These are phyloP conservation scores for Pristionchus mayeri DNA, from an alignment of 2,888 invertebrate genomes.

Conservation along the genomic window DNA sequence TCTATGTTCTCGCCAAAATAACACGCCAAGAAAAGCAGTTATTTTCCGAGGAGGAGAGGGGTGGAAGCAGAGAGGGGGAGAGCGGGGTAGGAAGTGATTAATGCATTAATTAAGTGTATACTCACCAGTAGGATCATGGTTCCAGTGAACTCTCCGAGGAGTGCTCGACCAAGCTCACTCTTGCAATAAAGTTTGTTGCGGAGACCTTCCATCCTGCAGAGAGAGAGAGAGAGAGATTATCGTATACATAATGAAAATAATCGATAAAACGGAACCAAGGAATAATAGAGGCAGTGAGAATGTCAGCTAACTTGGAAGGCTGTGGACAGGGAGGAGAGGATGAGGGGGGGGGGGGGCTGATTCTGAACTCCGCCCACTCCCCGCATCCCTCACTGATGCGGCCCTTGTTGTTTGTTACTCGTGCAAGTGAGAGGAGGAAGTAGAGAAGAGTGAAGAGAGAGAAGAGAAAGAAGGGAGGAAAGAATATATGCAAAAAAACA, in stretches of 20 bases:
- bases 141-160: conserved; percentile 73
- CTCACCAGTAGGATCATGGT: conserved; percentile 71
- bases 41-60: conserved; percentile 5
- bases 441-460: not conserved
- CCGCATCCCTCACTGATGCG: not conserved
- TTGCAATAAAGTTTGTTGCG: conserved; percentile 65
- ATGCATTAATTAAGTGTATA: not conserved
- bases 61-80: not conserved
- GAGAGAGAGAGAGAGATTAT: conserved; percentile 21
- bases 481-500: not conserved
- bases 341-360: too few relatives aligned
- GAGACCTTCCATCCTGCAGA: conserved; percentile 33
- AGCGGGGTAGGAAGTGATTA: not conserved
- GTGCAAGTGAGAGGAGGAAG: conserved; percentile 8
- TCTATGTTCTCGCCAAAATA: conserved; percentile 18
- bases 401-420: conserved; percentile 37
- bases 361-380: not conserved
- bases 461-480: not conserved
- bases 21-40: conserved; percentile 13
- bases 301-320: conserved; percentile 11
- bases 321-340: conserved; percentile 10
- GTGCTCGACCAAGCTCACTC: conserved; percentile 69
- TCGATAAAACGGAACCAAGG: not conserved
- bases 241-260: not conserved
- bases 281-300: not conserved